Base-by-base conservation (phyloP, 2,797 vertebrate genomes). In the Podarcis siculus region DNA sequence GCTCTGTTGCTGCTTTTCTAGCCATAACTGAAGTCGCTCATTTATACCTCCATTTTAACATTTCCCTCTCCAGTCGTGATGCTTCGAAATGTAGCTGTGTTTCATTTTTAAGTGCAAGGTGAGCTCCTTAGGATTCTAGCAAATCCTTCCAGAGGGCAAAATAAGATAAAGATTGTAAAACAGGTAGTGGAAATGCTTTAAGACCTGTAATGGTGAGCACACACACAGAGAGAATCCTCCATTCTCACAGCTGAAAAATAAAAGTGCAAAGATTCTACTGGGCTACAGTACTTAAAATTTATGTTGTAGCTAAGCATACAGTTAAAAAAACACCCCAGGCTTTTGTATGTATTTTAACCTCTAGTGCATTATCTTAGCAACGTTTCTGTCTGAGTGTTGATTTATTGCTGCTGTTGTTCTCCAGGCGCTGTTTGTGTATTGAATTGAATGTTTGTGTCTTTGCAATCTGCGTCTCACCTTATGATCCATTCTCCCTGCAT, bases 391-490 rank as follows among this genome's bases (percentile, higher is more conserved):
- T 66, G n/a, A 69, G 2, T 49, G 75, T 32, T 72, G 55, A 71
- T 87, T 3, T 0, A 78, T 73, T 45, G n/a, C 37, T 83, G 76
- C 58, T 61, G 37, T 55, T 66, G n/a, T 9, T 19, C n/a, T 58
- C 42, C 39, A 0, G 8, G 37, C 45, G 27, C 23, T 39, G 8
- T 72, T 75, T 86, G 5, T 79, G 75, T 71, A 75, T 84, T 5
- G 73, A 37, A 82, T 49, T 72, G 45, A 77, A 69, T 15, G 39
- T 30, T 77, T 19, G 35, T 66, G 1, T 77, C 5, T 87, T 71
- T 86, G 90, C 84, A 93, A 86, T 78, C n/a, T 89, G 32, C 45
- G 66, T 95, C 93, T 87, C 91, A 91, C 89, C 80, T 86, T 92
- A 78, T 45, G 76, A 77, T 87, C 37, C n/a, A 30, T 30, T 82